phyloP scores from a whole-genome alignment of 2,888 invertebrate genomes.

The Athalia cordata region DNA sequence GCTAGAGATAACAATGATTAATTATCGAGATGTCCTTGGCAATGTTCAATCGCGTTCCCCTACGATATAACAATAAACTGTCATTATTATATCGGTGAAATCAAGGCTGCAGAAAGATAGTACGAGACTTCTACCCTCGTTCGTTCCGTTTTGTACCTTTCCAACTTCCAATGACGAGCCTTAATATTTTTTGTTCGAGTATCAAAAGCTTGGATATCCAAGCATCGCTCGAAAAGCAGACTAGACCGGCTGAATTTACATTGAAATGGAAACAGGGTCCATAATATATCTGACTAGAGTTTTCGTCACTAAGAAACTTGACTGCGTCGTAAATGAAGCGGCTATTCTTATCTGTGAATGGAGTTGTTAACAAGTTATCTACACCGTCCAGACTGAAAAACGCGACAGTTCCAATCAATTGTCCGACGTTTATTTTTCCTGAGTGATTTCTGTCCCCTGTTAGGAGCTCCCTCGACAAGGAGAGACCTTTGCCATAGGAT shows the following conservation, averaged over 20 bases:
- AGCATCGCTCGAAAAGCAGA: too few relatives aligned
- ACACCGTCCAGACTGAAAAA: background rate
- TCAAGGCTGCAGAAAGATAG: too few relatives aligned
- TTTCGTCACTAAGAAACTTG: background rate
- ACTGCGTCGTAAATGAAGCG: slow-evolving; percentile 19
- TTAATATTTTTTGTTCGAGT: too few relatives aligned
- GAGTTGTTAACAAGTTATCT: slow-evolving; percentile 18
- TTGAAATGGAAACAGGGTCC: too few relatives aligned
- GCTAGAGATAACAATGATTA: background rate
- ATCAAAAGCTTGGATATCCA: too few relatives aligned
- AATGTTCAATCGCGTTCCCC: background rate
- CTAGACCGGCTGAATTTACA: too few relatives aligned
- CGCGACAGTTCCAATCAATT: slow-evolving; percentile 20
- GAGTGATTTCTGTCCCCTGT: slow-evolving; percentile 7
- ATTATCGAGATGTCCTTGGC: background rate
- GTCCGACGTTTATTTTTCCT: slow-evolving; percentile 10
- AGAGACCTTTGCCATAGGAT: background rate
- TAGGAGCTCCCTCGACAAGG: slow-evolving; percentile 16
- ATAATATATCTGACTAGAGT: background rate
- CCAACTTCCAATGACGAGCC: too few relatives aligned
- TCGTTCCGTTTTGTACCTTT: too few relatives aligned
- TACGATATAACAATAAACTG: background rate
- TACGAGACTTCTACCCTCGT: background rate
- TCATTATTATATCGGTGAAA: background rate
- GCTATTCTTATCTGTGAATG: background rate